Conservation (phyloP, 2,888 invertebrate genomes). For the Zootermopsis nevadensis region DNA sequence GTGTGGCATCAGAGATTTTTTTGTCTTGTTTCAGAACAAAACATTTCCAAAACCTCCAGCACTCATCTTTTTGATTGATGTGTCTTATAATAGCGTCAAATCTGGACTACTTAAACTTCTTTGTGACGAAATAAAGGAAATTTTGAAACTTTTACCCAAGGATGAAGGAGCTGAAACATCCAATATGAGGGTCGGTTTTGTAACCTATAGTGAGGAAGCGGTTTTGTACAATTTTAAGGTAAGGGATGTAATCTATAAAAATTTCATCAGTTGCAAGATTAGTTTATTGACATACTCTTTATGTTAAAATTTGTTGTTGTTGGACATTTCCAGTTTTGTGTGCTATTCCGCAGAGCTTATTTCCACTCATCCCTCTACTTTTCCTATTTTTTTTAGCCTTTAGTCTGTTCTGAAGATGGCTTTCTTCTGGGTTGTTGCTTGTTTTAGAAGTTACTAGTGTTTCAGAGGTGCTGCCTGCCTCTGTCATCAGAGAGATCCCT, state of each 20-base stretch:
- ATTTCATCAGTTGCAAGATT: not conserved
- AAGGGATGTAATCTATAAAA: constrained; percentile 54
- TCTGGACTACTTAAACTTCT: constrained; percentile 90
- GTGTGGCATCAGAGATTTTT: too few species aligned
- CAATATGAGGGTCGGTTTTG: constrained; percentile 88
- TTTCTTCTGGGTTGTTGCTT: too few species aligned
- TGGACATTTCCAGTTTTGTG: too few species aligned
- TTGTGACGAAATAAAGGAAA: constrained; percentile 87
- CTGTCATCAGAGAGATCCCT: too few species aligned
- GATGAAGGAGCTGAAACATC: constrained; percentile 79
- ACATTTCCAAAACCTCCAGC: constrained; percentile 92
- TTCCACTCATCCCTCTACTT: too few species aligned
- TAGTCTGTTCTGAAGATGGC: too few species aligned
- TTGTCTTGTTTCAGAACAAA: constrained; percentile 75
- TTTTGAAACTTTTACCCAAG: constrained; percentile 82
- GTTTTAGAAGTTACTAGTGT: too few species aligned
- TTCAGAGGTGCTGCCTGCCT: too few species aligned
- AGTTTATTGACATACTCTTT: too few species aligned
- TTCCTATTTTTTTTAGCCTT: too few species aligned
- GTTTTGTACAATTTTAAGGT: constrained; percentile 96
- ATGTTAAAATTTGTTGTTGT: too few species aligned
- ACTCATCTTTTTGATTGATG: constrained; percentile 95
- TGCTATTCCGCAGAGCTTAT: too few species aligned
- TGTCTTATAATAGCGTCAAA: constrained; percentile 95
- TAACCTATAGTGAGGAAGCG: constrained; percentile 94